Evolutionary conservation across 2,113 vertebrate species (phyloP), one percentile per base, ranked within the genome.

Genomic region (Corvus hawaiiensis): DNA sequence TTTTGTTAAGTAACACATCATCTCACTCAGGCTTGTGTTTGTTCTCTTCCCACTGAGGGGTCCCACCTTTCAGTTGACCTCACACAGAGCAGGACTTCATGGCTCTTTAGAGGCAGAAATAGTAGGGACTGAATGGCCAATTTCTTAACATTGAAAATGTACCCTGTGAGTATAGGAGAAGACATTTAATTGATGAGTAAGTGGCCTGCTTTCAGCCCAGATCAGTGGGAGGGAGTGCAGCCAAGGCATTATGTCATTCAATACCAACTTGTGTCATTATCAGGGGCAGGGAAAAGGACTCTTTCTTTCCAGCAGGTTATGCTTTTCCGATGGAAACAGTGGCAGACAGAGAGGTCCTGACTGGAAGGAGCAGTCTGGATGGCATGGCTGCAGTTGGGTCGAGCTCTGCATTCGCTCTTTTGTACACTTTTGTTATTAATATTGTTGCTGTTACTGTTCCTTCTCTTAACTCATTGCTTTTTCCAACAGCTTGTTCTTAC

Each of bases 21-120:
- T 8, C 32, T 67, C 17, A 43, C 4, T 12, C 14, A 11, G 55
- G 22, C 28, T 46, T n/a, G 3, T 48, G 54, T 41, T 52, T 13
- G 3, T 84, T 64, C 24, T 49, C 33, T 51, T 76, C 13, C 18
- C 71, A 48, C 48, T 52, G 59, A 11, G 3, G 44, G 33, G 12
- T 32, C 30, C 37, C 68, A 13, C 32, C 7, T 86, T 80, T 83
- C 4, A 4, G 32, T 20, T 68, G 48, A 49, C 39, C 10, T 73
- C 16, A 23, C 0, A 7, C 46, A n/a, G 39, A 82, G 80, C 87
- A 86, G 32, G 17, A 68, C 27, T 90, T 92, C 41, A 20, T 79
- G 74, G 67, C 35, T 96, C 58, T 91, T 93, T 94, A 90, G 66
- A 94, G 76, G 52, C 82, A 91, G 94, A 88, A 85, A 17, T 56